Percentiles rank a stretch among this genome's conserved stretches.
phyloP scores from a whole-genome alignment of 2,113 vertebrate genomes.

The Mixornis gularis region DNA sequence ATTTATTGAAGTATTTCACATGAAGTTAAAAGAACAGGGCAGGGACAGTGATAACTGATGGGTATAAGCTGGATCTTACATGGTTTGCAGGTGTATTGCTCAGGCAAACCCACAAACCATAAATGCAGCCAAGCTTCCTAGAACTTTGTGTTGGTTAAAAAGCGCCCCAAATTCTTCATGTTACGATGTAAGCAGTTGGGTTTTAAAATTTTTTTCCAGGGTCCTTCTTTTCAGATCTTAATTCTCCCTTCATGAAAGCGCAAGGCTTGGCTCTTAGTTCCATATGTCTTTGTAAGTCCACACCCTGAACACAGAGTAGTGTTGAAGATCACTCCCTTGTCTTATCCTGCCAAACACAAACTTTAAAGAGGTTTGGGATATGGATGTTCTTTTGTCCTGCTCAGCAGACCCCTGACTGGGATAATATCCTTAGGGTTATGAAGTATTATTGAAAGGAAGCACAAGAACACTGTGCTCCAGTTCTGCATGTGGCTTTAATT shows the following conservation, averaged over 20 bases:
- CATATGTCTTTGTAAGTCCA: not conserved
- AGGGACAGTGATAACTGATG: not conserved
- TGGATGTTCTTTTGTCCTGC: slow-evolving; percentile 36
- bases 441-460: slow-evolving; percentile 49
- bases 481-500: slow-evolving; percentile 54
- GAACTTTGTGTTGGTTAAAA: not conserved
- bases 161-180: not conserved
- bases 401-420: slow-evolving; percentile 32
- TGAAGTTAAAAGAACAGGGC: not conserved
- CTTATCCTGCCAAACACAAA: slow-evolving; percentile 41
- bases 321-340: slow-evolving; percentile 5
- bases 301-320: slow-evolving; percentile 33
- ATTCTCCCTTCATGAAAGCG: slow-evolving; percentile 14
- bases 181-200: not conserved
- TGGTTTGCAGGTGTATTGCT: slow-evolving; percentile 1
- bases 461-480: not conserved
- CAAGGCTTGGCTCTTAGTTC: slow-evolving; percentile 7
- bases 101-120: not conserved
- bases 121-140: not conserved
- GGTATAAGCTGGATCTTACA: not conserved
- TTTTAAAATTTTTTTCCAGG: not conserved
- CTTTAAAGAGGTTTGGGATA: slow-evolving; percentile 46
- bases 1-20: not conserved
- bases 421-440: slow-evolving; percentile 48
- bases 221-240: not conserved